phyloP scores from a whole-genome alignment of 2,113 vertebrate genomes.

The Dascyllus trimaculatus region DNA sequence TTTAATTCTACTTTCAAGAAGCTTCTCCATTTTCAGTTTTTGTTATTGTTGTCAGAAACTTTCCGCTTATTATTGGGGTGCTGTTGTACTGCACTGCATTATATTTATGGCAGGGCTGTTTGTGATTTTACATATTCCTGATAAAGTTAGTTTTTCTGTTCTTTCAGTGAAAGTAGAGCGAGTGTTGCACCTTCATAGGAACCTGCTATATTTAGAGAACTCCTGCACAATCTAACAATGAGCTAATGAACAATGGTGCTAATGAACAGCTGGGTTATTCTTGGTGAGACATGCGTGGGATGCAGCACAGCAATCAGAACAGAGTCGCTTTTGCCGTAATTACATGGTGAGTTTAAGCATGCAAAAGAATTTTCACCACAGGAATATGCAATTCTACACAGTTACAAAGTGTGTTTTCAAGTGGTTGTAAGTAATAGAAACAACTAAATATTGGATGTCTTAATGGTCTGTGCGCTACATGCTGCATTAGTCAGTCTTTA shows the following conservation, averaged over 20 bases:
- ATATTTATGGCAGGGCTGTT: too few species aligned
- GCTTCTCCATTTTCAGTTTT: too few species aligned
- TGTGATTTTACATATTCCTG: too few species aligned
- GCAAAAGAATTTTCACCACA: neutral
- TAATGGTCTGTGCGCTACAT: slow-evolving; percentile 5
- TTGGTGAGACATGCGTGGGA: neutral
- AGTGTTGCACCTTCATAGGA: neutral
- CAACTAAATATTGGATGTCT: slow-evolving; percentile 12
- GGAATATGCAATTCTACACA: neutral
- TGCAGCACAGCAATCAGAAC: too few species aligned
- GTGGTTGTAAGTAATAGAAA: slow-evolving; percentile 18
- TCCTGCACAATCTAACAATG: neutral
- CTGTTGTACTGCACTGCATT: too few species aligned
- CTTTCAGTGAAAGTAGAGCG: too few species aligned
- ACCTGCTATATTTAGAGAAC: neutral
- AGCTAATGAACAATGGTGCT: neutral
- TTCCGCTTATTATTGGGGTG: too few species aligned
- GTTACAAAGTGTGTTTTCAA: slow-evolving; percentile 7
- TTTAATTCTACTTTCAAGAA: too few species aligned
- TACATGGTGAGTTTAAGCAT: neutral
- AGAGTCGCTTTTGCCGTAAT: slow-evolving; percentile 1
- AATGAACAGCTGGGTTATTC: neutral
- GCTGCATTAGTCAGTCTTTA: slow-evolving; percentile 23
- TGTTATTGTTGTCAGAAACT: too few species aligned
- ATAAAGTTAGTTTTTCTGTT: too few species aligned